Conservation (phyloP, 2,797 vertebrate species). For the Acipenser transmontanus region DNA sequence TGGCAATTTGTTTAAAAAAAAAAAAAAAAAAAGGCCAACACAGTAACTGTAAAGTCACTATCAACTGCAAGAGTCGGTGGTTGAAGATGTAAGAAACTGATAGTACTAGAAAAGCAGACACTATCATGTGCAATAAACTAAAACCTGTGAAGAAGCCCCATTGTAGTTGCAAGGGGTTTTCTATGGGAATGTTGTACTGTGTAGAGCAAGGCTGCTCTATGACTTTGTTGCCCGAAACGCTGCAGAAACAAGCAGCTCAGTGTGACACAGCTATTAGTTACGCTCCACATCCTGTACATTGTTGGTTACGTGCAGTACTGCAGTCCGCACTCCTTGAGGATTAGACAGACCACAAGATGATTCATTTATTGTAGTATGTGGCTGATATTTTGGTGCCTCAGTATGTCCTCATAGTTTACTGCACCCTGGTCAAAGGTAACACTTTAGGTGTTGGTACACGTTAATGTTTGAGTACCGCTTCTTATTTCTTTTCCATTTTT, state of each 20-base stretch:
- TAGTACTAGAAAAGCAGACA: too few relatives aligned
- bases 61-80: too few relatives aligned
- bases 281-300: conserved; percentile 18
- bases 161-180: too few relatives aligned
- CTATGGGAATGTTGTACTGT: too few relatives aligned
- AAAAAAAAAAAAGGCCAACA: too few relatives aligned
- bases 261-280: conserved; percentile 13
- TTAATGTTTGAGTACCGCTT: background rate
- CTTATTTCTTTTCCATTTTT: background rate
- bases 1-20: too few relatives aligned
- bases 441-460: background rate
- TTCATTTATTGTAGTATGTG: background rate
- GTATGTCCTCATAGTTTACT: background rate
- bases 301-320: conserved; percentile 1
- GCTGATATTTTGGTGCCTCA: background rate
- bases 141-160: too few relatives aligned
- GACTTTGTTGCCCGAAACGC: background rate
- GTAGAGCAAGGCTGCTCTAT: too few relatives aligned
- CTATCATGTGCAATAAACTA: too few relatives aligned
- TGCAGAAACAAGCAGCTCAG: background rate
- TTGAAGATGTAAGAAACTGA: too few relatives aligned
- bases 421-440: too few relatives aligned
- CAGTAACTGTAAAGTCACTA: too few relatives aligned
- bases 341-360: background rate
- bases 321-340: background rate